phyloP scores from a whole-genome alignment of 2,113 vertebrate genomes.

The Andinoacara biseriatus region DNA sequence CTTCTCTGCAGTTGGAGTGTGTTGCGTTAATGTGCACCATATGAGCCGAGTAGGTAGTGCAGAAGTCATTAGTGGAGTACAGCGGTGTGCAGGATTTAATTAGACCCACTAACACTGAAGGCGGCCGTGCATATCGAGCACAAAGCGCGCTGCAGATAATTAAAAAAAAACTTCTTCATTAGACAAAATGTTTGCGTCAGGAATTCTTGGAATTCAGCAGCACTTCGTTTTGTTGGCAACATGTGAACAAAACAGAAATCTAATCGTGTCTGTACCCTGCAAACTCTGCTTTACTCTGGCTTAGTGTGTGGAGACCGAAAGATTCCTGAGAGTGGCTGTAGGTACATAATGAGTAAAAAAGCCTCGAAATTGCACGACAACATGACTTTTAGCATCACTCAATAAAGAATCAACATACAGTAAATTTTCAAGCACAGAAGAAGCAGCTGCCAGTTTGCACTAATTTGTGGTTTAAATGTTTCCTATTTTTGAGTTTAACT shows the following conservation, averaged over 20 bases:
- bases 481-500: no score
- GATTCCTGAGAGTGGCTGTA: no score
- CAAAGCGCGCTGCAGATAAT: slow-evolving; percentile 44
- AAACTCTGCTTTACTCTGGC: neutral
- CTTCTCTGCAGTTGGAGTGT: neutral
- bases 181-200: neutral
- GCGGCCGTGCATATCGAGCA: slow-evolving; percentile 44
- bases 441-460: no score
- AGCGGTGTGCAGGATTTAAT: slow-evolving; percentile 56
- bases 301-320: neutral
- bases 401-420: neutral
- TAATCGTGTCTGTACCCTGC: neutral
- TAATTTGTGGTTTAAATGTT: no score
- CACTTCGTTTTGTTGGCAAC: neutral
- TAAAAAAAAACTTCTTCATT: neutral
- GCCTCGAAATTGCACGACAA: neutral
- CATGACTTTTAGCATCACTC: neutral
- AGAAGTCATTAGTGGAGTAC: slow-evolving; percentile 50
- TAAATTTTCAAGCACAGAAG: neutral
- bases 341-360: neutral
- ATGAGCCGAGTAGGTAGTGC: slow-evolving; percentile 17
- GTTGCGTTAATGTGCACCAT: slow-evolving; percentile 25
- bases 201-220: neutral
- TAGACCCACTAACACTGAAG: slow-evolving; percentile 31
- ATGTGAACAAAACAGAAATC: neutral